These are phyloP conservation scores for Pseudopleuronectes americanus DNA, from an alignment of 2,797 vertebrate species.

Conservation along the genomic window DNA sequence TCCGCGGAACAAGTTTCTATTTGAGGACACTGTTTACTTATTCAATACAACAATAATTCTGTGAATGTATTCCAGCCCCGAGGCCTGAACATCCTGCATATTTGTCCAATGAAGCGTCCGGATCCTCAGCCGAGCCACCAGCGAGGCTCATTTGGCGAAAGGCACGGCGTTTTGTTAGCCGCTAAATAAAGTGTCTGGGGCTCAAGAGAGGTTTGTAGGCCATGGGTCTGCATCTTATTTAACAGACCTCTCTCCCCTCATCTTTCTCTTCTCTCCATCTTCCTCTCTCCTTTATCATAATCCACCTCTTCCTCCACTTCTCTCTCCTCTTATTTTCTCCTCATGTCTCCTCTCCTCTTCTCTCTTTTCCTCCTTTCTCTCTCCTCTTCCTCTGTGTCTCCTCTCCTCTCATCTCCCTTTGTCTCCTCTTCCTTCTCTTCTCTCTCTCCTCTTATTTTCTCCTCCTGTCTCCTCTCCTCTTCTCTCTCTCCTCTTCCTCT, in stretches of 20 bases:
- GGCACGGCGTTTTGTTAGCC: constrained; percentile 71
- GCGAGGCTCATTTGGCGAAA: constrained; percentile 73
- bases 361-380: too few relatives aligned
- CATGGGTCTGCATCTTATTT: constrained; percentile 62
- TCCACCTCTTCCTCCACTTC: too few relatives aligned
- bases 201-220: constrained; percentile 53
- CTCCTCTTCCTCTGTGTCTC: background rate
- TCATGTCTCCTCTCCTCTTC: too few relatives aligned
- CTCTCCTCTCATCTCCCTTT: background rate
- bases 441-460: too few relatives aligned
- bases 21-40: constrained; percentile 74
- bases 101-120: constrained; percentile 74
- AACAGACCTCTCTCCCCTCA: constrained; percentile 36
- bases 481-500: background rate
- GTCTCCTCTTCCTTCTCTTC: constrained; percentile 3
- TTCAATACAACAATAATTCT: constrained; percentile 68
- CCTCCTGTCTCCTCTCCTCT: too few relatives aligned
- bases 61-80: constrained; percentile 70
- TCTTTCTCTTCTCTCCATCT: too few relatives aligned
- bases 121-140: constrained; percentile 51
- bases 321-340: too few relatives aligned
- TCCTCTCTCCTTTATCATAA: too few relatives aligned
- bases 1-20: constrained; percentile 40
- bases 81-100: constrained; percentile 62
- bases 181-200: constrained; percentile 70